Conservation (phyloP, 1,140 invertebrate genomes). For the Alviniconcha marisindica region DNA sequence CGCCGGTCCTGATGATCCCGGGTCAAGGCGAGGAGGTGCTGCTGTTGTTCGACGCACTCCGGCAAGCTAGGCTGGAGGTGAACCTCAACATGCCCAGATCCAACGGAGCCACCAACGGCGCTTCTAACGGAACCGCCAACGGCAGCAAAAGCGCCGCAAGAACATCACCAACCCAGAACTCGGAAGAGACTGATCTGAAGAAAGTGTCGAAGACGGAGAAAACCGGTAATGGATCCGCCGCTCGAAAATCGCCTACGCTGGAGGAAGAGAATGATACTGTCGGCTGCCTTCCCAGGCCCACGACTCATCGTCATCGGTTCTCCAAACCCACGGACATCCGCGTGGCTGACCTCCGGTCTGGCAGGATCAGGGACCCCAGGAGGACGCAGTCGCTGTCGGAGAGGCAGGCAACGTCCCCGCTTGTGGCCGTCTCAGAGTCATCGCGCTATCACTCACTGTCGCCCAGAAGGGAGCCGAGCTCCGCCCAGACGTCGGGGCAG, state of each 20-base stretch:
- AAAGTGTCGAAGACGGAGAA: neutral
- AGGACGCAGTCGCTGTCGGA: neutral
- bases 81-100: conserved; percentile 38
- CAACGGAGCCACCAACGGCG: neutral
- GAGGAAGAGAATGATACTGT: neutral
- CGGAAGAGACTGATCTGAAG: conserved; percentile 23
- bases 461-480: neutral
- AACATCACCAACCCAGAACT: neutral
- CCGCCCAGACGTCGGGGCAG: neutral
- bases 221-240: neutral
- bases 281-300: conserved; percentile 6
- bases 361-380: neutral
- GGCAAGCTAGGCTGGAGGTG: conserved; percentile 60
- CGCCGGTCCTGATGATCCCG: conserved; percentile 41
- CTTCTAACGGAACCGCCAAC: neutral
- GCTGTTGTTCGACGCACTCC: conserved; percentile 58
- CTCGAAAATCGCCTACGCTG: neutral
- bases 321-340: conserved; percentile 1
- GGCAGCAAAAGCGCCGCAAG: neutral
- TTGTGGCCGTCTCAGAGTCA: neutral
- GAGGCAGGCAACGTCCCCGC: neutral
- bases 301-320: neutral
- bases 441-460: conserved; percentile 17
- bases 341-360: neutral
- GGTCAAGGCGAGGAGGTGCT: conserved; percentile 55